Conservation (phyloP, 1,140 invertebrate genomes). For the Paralvinella palmiformis region DNA sequence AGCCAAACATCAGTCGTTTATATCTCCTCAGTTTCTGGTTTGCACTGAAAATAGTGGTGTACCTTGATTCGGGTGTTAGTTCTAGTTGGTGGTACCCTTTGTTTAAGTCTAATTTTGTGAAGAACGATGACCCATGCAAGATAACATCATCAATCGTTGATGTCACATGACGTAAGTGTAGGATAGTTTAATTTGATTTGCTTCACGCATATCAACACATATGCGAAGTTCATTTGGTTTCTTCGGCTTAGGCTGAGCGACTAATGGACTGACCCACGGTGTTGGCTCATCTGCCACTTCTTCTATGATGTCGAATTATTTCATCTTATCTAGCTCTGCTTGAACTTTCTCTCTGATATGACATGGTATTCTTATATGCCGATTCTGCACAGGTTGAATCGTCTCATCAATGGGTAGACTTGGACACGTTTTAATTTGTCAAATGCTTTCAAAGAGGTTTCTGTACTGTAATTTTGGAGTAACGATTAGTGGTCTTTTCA, state of each 20-base stretch:
- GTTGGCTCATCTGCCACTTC: slow-evolving; percentile 21
- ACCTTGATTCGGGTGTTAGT: slow-evolving; percentile 14
- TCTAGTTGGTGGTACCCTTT: slow-evolving; percentile 20
- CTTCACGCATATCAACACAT: slow-evolving; percentile 23
- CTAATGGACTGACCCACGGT: slow-evolving; percentile 27
- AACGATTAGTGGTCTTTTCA: background rate
- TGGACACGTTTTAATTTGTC: slow-evolving; percentile 6
- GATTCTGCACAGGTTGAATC: background rate
- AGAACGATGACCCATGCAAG: slow-evolving; percentile 14
- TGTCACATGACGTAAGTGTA: background rate
- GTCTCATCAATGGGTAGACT: slow-evolving; percentile 4
- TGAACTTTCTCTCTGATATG: background rate
- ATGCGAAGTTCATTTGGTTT: slow-evolving; percentile 13
- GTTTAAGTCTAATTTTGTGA: slow-evolving; percentile 22
- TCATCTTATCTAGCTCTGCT: background rate
- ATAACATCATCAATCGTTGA: background rate
- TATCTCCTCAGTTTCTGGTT: slow-evolving; percentile 8
- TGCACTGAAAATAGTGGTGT: slow-evolving; percentile 18
- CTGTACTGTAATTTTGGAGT: slow-evolving; percentile 3
- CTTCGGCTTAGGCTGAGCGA: slow-evolving; percentile 18
- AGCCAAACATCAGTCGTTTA: slow-evolving; percentile 11
- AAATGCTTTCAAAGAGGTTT: background rate
- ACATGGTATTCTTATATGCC: slow-evolving; percentile 1
- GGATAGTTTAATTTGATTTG: slow-evolving; percentile 19
- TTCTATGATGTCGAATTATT: slow-evolving; percentile 21